Percentiles rank a stretch among this genome's conserved stretches.
Evolutionary conservation across 2,113 vertebrate genomes (phyloP).

Genomic region (Puffinus mauretanicus): DNA sequence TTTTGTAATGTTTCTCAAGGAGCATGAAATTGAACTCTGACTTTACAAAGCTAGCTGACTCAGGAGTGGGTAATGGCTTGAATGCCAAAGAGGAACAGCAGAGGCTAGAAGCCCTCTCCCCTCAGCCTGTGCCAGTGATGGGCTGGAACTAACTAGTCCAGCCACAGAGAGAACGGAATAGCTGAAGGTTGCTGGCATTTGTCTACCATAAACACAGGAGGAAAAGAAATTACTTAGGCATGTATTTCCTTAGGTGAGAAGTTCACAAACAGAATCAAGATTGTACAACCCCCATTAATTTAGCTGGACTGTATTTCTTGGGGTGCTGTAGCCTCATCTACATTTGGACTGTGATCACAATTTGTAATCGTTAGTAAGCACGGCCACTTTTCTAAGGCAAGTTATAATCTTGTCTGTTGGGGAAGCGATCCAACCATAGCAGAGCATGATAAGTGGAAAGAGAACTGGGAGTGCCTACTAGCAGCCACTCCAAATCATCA

Average conservation of each 20-base stretch:
- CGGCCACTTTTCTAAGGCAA: neutral
- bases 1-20: neutral
- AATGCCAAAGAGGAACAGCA: neutral
- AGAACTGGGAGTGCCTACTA: neutral
- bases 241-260: neutral
- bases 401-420: conserved; percentile 46
- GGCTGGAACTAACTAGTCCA: neutral
- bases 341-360: neutral
- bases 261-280: neutral
- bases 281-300: neutral
- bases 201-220: neutral
- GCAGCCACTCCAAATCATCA: conserved; percentile 56
- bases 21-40: neutral
- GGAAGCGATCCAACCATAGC: conserved; percentile 19
- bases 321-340: neutral
- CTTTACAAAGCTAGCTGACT: neutral
- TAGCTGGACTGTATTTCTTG: neutral
- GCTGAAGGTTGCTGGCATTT: neutral
- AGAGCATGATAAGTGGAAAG: conserved; percentile 27
- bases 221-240: neutral
- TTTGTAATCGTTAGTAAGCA: neutral
- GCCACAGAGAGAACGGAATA: neutral
- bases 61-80: neutral
- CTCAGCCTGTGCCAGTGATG: neutral
- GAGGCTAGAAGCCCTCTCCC: neutral